These are phyloP conservation scores for Gymnarchus niloticus DNA, from an alignment of 2,113 vertebrate genomes.

Conservation along the genomic window DNA sequence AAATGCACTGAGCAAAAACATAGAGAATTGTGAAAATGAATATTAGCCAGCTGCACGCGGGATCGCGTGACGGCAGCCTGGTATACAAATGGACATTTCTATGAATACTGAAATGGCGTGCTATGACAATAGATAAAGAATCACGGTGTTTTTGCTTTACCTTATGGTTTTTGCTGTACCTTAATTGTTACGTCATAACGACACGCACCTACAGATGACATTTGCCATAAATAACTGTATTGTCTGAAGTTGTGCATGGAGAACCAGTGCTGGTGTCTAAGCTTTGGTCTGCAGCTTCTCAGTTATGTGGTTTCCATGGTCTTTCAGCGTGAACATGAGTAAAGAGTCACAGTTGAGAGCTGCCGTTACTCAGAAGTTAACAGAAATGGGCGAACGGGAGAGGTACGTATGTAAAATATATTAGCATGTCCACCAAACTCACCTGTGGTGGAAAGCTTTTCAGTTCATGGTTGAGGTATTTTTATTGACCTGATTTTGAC, in stretches of 20 bases:
- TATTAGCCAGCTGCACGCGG: too few relatives aligned
- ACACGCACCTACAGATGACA: not conserved
- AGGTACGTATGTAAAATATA: constrained; percentile 67
- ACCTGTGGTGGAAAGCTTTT: not conserved
- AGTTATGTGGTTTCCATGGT: not conserved
- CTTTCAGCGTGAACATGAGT: constrained; percentile 54
- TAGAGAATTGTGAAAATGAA: not conserved
- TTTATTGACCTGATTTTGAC: not conserved
- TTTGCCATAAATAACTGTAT: not conserved
- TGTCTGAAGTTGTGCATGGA: not conserved
- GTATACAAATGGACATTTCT: not conserved
- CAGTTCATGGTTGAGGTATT: too few relatives aligned
- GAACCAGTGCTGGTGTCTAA: not conserved
- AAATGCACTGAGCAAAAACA: not conserved
- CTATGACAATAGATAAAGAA: not conserved
- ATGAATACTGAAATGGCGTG: not conserved
- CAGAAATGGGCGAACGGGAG: constrained; percentile 91
- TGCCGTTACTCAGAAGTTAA: constrained; percentile 90
- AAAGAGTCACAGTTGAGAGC: constrained; percentile 86
- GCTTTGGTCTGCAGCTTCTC: not conserved
- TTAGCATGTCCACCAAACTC: not conserved
- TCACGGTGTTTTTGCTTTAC: not conserved
- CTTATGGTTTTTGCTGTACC: not conserved
- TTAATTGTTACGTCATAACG: not conserved
- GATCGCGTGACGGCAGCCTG: too few relatives aligned